Evolutionary conservation across 2,797 vertebrate species (phyloP), one percentile per base, ranked within the genome.

Genomic region (Gadopsis marmoratus): DNA sequence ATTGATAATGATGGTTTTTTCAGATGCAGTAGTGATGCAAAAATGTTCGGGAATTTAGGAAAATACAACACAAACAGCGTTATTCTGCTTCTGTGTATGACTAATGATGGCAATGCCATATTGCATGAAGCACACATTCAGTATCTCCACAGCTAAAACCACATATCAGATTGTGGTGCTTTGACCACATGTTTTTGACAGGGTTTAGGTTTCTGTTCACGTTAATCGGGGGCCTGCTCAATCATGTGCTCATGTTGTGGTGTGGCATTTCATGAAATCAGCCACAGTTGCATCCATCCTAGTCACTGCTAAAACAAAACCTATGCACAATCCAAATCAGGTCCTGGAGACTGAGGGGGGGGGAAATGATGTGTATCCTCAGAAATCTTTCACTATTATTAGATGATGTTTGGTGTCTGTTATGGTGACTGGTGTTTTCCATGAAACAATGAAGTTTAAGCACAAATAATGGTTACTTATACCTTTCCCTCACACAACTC

Each of bases 401-500:
- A 61, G 8, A 64, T 50, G 26, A 50, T 63, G 19, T 55, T 16
- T 48, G 41, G 41, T 48, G 51, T 55, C 43, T 66, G 61, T 59
- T 11, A 4, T 29, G 5, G 58, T 39, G 71, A 68, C 51, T 23
- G 5, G 29, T 33, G 1, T 55, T 59, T 76, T 59, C 72, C 33
- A 14, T 16, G 2, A 62, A 72, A 43, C 7, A 29, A 4, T 8
- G 1, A 31, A 39, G 37, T 62, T 43, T 0, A 37, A 64, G 5
- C 50, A 50, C 17, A 16, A 31, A 23, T 59, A 2, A 21, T 59
- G 33, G n/a, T 70, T 10, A 62, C n/a, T 6, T 9, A 21, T 88
- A 96, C 96, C 95, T 94, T 88, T 89, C 58, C 33, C 91, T 92
- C 63, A 92, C 76, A 81, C 94, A 94, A 17, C 92, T 89, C 82